These are phyloP conservation scores for Coregonus sp. DNA, from an alignment of 2,797 vertebrate genomes.

Conservation along the genomic window DNA sequence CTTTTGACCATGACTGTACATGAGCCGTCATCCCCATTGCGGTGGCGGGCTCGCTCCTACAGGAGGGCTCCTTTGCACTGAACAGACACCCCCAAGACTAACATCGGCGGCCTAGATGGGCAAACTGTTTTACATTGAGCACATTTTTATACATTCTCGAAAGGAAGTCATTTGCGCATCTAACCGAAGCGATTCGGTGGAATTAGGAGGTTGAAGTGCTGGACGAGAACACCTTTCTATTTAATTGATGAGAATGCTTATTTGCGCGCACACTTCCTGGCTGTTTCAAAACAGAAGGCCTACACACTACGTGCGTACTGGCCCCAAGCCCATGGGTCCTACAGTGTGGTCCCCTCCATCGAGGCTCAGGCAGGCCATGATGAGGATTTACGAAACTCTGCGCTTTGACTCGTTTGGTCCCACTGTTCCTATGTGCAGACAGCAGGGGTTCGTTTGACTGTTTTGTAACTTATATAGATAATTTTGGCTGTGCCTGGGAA, in stretches of 20 bases:
- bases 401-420: slow-evolving; percentile 2
- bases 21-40: no score
- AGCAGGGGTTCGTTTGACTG: no score
- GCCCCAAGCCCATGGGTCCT: no score
- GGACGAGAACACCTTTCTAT: background rate
- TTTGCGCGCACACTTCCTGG: background rate
- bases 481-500: background rate
- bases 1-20: no score
- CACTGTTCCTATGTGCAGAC: background rate
- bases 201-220: background rate
- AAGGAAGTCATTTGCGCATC: background rate
- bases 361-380: background rate
- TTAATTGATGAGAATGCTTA: background rate
- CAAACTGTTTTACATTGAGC: slow-evolving; percentile 5
- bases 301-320: no score
- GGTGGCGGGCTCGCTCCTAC: no score
- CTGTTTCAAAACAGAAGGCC: background rate
- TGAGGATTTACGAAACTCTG: no score
- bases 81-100: slow-evolving; percentile 8
- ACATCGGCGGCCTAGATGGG: slow-evolving; percentile 9
- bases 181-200: background rate
- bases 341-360: no score
- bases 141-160: slow-evolving; percentile 27
- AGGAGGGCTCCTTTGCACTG: background rate
- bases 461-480: background rate